Base-by-base conservation (phyloP, 1,140 invertebrate species). In the Drosophila bipectinata region DNA sequence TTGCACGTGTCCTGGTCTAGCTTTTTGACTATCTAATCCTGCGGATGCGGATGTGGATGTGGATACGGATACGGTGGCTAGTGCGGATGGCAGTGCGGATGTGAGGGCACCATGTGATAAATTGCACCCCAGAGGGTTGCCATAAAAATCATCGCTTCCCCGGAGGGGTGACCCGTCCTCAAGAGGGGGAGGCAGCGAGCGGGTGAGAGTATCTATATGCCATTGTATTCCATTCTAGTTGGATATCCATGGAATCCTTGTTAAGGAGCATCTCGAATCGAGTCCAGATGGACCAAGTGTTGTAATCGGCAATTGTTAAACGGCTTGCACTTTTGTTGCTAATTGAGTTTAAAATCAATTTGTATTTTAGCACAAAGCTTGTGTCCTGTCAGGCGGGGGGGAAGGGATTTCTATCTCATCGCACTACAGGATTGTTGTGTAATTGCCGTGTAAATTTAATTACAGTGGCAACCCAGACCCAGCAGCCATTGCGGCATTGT, bases 281-380 rank as follows among this genome's bases (percentile, higher is more conserved):
- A 30, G 37, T 68, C 51, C 49, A 71, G 45, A 53, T 69, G 55
- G 58, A 34, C 73, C 44, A 66, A 63, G 64, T 68, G 63, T 30
- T 37, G 62, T 68, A 48, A 69, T 68, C 64, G 28, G 14, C 12
- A 9, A 18, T 61, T 66, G 63, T 72, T 78, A 69, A 61, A 77
- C 54, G 67, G 57, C 73, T 67, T 34, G 14, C 41, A 37, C 69
- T 44, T 59, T 79, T 79, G 75, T 82, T 91, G 85, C 90, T 91
- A 92, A 92, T 92, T 91, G 87, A 91, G 89, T 91, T 90, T 90
- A 92, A 90, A 91, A 92, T 91, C 91, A 91, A 91, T 91, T 91
- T 90, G 82, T 76, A 88, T 83, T 83, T 91, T 60, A 83, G 58
- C 59, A 64, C 24, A 14, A 12, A 30, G 21, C 15, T 34, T 21